These are phyloP conservation scores for Vannuccia rotundouncinata DNA, from an alignment of 2,888 invertebrate genomes.

Conservation along the genomic window DNA sequence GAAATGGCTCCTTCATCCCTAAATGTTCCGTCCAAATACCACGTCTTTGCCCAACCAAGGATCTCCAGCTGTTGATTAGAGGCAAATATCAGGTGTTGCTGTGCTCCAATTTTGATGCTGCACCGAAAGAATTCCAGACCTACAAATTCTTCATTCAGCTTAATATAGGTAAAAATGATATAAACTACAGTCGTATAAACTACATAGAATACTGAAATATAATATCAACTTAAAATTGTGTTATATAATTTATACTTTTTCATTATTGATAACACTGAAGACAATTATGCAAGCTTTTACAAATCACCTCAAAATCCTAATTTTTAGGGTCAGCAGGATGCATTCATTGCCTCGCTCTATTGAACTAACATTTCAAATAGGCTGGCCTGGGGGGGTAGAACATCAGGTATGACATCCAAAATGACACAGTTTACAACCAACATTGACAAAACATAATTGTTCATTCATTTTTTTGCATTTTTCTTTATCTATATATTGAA, in stretches of 20 bases:
- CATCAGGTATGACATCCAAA: not conserved
- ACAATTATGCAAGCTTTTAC: too few species aligned
- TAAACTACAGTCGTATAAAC: too few species aligned
- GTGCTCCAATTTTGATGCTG: not conserved
- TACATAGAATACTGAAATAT: too few species aligned
- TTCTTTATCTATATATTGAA: too few species aligned
- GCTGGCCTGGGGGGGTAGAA: not conserved
- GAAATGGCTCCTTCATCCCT: conserved; percentile 37
- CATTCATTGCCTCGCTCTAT: not conserved
- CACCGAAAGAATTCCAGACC: not conserved
- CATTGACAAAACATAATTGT: not conserved
- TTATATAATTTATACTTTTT: too few species aligned
- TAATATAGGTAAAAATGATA: not conserved
- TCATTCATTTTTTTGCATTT: not conserved
- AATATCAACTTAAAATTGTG: too few species aligned
- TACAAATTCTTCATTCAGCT: not conserved
- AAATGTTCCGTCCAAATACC: conserved; percentile 39
- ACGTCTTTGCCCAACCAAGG: conserved; percentile 28
- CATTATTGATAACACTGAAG: too few species aligned
- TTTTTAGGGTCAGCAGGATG: conserved; percentile 18
- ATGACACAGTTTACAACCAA: not conserved
- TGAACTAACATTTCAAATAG: not conserved
- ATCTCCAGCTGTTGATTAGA: not conserved
- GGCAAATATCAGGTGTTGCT: conserved; percentile 38
- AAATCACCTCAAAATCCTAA: conserved; percentile 19